phyloP scores from a whole-genome alignment of 1,140 invertebrate species.

The Diploscapter pachys region DNA sequence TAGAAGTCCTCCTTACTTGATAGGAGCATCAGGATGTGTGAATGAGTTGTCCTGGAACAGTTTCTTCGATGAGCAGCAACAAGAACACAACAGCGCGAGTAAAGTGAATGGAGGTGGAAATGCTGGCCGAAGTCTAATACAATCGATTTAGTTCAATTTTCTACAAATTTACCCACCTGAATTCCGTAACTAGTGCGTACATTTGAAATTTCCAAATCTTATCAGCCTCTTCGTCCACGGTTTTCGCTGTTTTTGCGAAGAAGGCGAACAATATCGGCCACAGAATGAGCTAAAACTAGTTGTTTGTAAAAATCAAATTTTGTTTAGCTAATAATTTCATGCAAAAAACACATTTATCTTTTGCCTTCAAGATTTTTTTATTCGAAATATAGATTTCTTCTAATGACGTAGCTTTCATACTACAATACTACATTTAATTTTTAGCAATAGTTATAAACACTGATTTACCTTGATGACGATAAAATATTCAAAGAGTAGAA shows the following conservation, averaged over 20 bases:
- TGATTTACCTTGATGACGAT: conserved; percentile 44
- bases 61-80: conserved; percentile 17
- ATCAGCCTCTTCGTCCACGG: conserved; percentile 54
- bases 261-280: conserved; percentile 55
- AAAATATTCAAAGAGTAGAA: conserved; percentile 48
- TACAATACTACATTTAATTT: too few relatives aligned
- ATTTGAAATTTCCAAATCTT: conserved; percentile 56
- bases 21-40: conserved; percentile 24
- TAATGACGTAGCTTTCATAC: too few relatives aligned
- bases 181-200: conserved; percentile 47
- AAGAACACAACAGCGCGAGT: conserved; percentile 41
- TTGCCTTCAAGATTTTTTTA: too few relatives aligned
- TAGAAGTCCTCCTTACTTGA: conserved; percentile 7
- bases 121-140: conserved; percentile 44
- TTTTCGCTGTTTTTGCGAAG: conserved; percentile 53
- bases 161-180: conserved; percentile 35
- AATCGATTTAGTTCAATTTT: conserved; percentile 24
- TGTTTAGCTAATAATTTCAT: too few relatives aligned
- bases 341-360: too few relatives aligned
- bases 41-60: conserved; percentile 1
- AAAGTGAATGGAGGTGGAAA: conserved; percentile 54
- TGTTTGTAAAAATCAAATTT: not conserved
- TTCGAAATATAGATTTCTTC: too few relatives aligned
- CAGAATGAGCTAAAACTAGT: conserved; percentile 35
- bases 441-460: not conserved